A percentile compares a stretch with the other conserved stretches of the same genome.
Evolutionary conservation across 1,140 invertebrate species (phyloP).

Genomic region (Orussus abietinus): DNA sequence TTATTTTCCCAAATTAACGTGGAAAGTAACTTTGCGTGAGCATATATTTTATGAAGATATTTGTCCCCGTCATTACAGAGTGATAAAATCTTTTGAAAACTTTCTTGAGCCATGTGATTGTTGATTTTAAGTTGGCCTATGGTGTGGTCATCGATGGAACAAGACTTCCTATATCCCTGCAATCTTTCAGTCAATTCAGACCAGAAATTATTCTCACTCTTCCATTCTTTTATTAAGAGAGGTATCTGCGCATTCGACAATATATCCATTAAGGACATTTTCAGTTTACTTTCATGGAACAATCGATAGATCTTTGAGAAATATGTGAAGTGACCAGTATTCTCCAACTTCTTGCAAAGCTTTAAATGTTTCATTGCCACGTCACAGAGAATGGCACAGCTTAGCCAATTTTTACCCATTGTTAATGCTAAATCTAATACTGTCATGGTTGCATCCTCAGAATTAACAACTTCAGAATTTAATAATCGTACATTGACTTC

Average conservation of each 20-base stretch:
- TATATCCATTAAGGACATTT: conserved; percentile 22
- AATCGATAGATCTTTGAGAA: conserved; percentile 31
- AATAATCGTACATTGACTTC: conserved; percentile 27
- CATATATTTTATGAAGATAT: conserved; percentile 32
- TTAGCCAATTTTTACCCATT: conserved; percentile 18
- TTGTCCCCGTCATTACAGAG: conserved; percentile 23
- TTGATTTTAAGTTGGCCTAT: too few relatives aligned
- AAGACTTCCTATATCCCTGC: conserved; percentile 9
- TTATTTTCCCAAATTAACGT: conserved; percentile 27
- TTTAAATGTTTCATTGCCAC: conserved; percentile 39
- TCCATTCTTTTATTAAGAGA: conserved; percentile 26
- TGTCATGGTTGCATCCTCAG: conserved; percentile 34
- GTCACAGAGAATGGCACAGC: conserved; percentile 30
- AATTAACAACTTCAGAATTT: conserved; percentile 13
- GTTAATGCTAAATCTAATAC: conserved; percentile 40
- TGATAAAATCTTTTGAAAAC: conserved; percentile 22
- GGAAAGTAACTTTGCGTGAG: conserved; percentile 30
- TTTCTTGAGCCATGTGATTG: conserved; percentile 16
- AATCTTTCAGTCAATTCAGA: conserved; percentile 19
- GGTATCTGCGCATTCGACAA: conserved; percentile 33
- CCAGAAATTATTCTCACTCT: conserved; percentile 34
- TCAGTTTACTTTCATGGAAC: conserved; percentile 26
- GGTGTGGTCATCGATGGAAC: conserved; percentile 4
- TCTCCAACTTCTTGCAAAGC: conserved; percentile 26
- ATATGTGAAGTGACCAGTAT: conserved; percentile 24